A percentile compares a stretch with the other conserved stretches of the same genome.
Evolutionary conservation across 2,797 vertebrate species (phyloP).

Genomic region (Sebastes matsubarae): DNA sequence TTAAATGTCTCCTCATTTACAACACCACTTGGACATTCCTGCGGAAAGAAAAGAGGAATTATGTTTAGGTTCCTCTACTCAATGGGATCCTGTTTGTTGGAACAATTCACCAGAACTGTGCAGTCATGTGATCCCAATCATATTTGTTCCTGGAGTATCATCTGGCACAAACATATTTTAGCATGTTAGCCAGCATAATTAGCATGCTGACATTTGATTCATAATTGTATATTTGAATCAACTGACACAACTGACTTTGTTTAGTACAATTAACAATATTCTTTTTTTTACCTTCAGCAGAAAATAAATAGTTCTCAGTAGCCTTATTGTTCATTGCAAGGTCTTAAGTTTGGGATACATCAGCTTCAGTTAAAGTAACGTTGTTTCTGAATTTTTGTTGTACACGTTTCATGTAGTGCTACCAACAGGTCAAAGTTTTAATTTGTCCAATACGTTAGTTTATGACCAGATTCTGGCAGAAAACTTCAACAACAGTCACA

Average conservation of each 20-base stretch:
- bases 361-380: not conserved
- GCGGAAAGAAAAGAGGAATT: slow-evolving; percentile 13
- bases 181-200: not conserved
- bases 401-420: too few relatives aligned
- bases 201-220: not conserved
- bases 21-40: slow-evolving; percentile 97
- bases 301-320: not conserved
- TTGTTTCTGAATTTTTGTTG: not conserved
- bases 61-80: not conserved
- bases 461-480: not conserved
- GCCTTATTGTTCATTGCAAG: not conserved
- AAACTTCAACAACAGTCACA: not conserved
- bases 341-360: not conserved
- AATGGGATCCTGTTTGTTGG: not conserved
- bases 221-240: not conserved
- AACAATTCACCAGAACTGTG: not conserved
- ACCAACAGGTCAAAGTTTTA: not conserved
- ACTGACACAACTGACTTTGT: not conserved
- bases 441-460: not conserved
- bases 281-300: not conserved
- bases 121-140: not conserved
- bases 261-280: not conserved
- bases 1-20: slow-evolving; percentile 98
- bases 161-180: not conserved
- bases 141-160: not conserved